Evolutionary conservation across 2,888 invertebrate species (phyloP).

Genomic region (Andrena hattorfiana): DNA sequence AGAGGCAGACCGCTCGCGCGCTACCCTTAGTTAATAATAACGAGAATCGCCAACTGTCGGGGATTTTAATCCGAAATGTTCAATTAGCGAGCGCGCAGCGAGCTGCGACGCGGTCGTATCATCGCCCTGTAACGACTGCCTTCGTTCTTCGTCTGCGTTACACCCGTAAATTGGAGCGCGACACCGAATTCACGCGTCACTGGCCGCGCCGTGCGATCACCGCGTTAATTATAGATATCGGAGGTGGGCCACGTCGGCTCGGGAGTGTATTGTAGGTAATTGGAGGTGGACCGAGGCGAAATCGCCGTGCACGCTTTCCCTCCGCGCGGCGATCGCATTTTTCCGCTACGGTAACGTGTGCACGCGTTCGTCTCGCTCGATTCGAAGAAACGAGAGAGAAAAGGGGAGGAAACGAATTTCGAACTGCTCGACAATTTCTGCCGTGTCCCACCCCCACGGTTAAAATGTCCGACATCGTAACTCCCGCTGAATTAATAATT

Average conservation of each 20-base stretch:
- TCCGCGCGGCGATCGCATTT: slow-evolving; percentile 30
- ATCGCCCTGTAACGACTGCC: slow-evolving; percentile 67
- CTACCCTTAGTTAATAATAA: slow-evolving; percentile 58
- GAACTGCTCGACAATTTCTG: slow-evolving; percentile 54
- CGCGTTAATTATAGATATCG: slow-evolving; percentile 72
- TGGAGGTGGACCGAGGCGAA: slow-evolving; percentile 56
- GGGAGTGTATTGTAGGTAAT: slow-evolving; percentile 71
- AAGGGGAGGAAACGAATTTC: slow-evolving; percentile 22
- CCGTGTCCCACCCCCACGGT: slow-evolving; percentile 17
- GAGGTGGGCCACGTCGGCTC: slow-evolving; percentile 48
- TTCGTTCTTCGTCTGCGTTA: slow-evolving; percentile 62
- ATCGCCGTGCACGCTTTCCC: slow-evolving; percentile 38
- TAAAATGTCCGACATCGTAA: slow-evolving; percentile 51
- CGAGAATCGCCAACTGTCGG: slow-evolving; percentile 59
- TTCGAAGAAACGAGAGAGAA: neutral
- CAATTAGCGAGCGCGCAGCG: slow-evolving; percentile 65
- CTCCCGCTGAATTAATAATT: slow-evolving; percentile 53
- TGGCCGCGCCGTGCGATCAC: slow-evolving; percentile 62
- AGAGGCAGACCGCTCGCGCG: neutral
- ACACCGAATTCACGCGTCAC: slow-evolving; percentile 70
- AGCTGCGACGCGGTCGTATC: slow-evolving; percentile 66
- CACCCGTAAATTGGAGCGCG: slow-evolving; percentile 71
- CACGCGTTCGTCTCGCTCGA: neutral
- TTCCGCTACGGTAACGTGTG: slow-evolving; percentile 8
- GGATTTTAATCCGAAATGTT: slow-evolving; percentile 71